These are phyloP conservation scores for Sussaba pulchella DNA, from an alignment of 2,888 invertebrate species.

Conservation along the genomic window DNA sequence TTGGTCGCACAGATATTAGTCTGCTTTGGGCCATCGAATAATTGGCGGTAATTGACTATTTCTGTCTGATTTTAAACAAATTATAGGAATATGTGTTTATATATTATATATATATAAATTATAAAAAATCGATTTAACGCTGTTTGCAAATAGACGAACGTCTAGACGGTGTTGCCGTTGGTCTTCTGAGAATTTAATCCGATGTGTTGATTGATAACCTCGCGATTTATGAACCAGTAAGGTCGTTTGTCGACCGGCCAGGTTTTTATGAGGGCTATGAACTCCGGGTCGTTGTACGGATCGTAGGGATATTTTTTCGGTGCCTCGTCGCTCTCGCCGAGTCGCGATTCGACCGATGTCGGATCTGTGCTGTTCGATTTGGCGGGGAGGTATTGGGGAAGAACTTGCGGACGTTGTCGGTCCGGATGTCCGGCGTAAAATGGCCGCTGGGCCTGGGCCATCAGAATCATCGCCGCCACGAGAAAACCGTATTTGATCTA, in stretches of 20 bases:
- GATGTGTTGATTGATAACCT: conserved; percentile 87
- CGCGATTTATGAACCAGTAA: conserved; percentile 90
- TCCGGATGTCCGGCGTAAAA: conserved; percentile 88
- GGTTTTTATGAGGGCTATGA: conserved; percentile 87
- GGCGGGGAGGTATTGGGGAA: conserved; percentile 72
- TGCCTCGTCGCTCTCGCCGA: conserved; percentile 82
- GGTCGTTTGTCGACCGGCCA: conserved; percentile 89
- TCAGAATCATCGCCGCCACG: conserved; percentile 75
- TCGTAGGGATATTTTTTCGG: conserved; percentile 86
- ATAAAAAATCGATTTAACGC: not conserved
- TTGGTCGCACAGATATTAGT: conserved; percentile 4
- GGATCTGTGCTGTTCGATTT: conserved; percentile 77
- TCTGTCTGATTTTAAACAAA: not conserved
- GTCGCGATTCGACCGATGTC: conserved; percentile 84
- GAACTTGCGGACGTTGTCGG: conserved; percentile 86
- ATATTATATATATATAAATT: not conserved
- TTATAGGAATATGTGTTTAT: not conserved
- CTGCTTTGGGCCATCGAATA: not conserved
- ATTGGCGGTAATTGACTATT: not conserved
- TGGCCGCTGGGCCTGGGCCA: conserved; percentile 87
- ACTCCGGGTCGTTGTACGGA: conserved; percentile 87
- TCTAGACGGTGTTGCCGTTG: not conserved
- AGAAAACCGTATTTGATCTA: conserved; percentile 75
- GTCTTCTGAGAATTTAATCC: no score
- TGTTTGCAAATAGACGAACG: not conserved